These are phyloP conservation scores for Medauroidea extradentata DNA, from an alignment of 1,140 invertebrate species.

Conservation along the genomic window DNA sequence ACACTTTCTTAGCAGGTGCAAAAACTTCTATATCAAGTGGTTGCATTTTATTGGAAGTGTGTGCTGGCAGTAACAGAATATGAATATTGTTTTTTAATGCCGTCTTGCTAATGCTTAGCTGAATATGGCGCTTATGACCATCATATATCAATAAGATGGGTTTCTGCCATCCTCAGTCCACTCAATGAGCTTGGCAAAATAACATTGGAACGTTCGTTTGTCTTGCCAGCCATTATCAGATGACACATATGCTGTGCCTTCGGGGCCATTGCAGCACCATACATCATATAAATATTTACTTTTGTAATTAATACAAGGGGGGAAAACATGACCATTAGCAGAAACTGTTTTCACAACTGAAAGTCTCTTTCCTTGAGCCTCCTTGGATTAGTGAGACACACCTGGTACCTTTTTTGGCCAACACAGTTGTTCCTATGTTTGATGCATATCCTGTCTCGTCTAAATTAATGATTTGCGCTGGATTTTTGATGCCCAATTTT, in stretches of 20 bases:
- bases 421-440: not conserved
- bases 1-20: too few species aligned
- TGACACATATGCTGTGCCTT: slow-evolving; percentile 7
- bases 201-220: not conserved
- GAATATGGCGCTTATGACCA: slow-evolving; percentile 7
- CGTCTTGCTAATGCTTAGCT: not conserved
- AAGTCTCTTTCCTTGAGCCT: slow-evolving; percentile 7
- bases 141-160: slow-evolving; percentile 3
- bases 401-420: not conserved
- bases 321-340: slow-evolving; percentile 3
- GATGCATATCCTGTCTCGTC: slow-evolving; percentile 4
- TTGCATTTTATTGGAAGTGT: not conserved
- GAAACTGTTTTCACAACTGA: slow-evolving; percentile 1
- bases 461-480: slow-evolving; percentile 5
- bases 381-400: slow-evolving; percentile 6
- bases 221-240: slow-evolving; percentile 7
- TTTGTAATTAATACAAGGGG: slow-evolving; percentile 7
- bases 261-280: slow-evolving; percentile 3
- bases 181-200: slow-evolving; percentile 8
- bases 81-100: slow-evolving; percentile 5
- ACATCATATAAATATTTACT: slow-evolving; percentile 2
- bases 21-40: not conserved
- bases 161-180: slow-evolving; percentile 3
- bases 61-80: slow-evolving; percentile 2
- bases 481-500: not conserved